Conservation (phyloP, 2,888 invertebrate genomes). For the Anarsia innoxiella region DNA sequence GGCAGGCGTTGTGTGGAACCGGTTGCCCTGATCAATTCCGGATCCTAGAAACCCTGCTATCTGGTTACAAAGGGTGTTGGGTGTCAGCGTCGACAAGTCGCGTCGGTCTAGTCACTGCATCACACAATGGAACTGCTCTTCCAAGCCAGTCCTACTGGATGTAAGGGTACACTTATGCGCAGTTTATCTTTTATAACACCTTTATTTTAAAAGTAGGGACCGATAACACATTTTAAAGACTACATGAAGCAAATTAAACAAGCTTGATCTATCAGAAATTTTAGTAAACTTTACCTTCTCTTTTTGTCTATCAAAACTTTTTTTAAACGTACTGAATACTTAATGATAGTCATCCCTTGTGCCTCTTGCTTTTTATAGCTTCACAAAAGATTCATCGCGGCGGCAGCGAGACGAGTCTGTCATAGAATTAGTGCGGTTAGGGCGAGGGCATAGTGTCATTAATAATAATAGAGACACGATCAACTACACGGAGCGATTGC, state of each 20-base stretch:
- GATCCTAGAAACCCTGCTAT: conserved; percentile 31
- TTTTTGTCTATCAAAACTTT: too few relatives aligned
- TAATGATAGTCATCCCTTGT: conserved; percentile 9
- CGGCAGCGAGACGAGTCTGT: conserved; percentile 9
- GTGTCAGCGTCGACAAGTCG: conserved; percentile 45
- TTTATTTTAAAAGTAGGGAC: too few relatives aligned
- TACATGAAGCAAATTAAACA: too few relatives aligned
- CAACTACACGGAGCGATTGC: conserved; percentile 19
- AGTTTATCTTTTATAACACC: too few relatives aligned
- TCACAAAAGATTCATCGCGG: conserved; percentile 14
- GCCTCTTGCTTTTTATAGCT: conserved; percentile 12
- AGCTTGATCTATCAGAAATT: too few relatives aligned
- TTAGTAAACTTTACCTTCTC: too few relatives aligned
- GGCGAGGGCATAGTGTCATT: conserved; percentile 21
- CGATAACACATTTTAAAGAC: too few relatives aligned
- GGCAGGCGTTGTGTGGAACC: conserved; percentile 21
- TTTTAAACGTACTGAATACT: too few relatives aligned
- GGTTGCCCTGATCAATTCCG: conserved; percentile 39
- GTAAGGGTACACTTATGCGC: conserved; percentile 36
- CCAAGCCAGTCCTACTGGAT: conserved; percentile 40
- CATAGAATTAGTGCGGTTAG: conserved; percentile 16
- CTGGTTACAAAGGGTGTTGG: conserved; percentile 49
- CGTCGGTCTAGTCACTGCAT: conserved; percentile 20
- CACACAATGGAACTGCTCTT: conserved; percentile 41
- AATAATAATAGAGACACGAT: conserved; percentile 22